Evolutionary conservation across 2,113 vertebrate genomes (phyloP), one percentile per base, ranked within the genome.

Genomic region (Rhinogobius similis): DNA sequence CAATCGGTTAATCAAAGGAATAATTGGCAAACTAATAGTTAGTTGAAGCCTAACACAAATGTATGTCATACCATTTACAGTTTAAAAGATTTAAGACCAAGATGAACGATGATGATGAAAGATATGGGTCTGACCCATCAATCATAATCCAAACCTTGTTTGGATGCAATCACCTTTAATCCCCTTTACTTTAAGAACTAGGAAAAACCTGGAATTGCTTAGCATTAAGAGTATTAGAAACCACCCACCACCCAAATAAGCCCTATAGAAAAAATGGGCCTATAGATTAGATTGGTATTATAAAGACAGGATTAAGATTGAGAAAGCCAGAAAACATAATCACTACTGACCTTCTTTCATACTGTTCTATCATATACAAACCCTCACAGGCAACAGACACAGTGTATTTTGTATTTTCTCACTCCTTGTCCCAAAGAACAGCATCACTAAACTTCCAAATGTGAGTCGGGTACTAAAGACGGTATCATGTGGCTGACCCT

Each of bases 361-460:
- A 39, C 72, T 65, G 27, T 61, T 32, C 21, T 16, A 75, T 38
- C 73, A 21, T 66, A 71, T 66, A 41, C 52, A 53, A 48, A 9
- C 43, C 72, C 23, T 62, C 58, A 50, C 36, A 65, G 53, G 29
- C 58, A 61, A 48, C 58, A 56, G 41, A 46, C 61, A 59, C 48
- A 58, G 32, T 38, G 63, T 52, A 38, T 63, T 43, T 67, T 73
- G 46, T 8, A 59, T 26, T 44, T 39, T 53, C 46, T 43, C 26
- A 52, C 20, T 65, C 26, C 20, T 50, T 65, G 9, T 44, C 83
- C 82, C 83, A 87, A 72, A 76, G 75, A 67, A 66, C 64, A 38
- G 75, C 78, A 83, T 86, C 87, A 88, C 75, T 83, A 76, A 73
- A 81, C 21, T 26, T 55, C 2, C 12, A 27, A 18, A 58, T 18